Evolutionary conservation across 2,113 vertebrate genomes (phyloP).

Genomic region (Alligator mississippiensis): DNA sequence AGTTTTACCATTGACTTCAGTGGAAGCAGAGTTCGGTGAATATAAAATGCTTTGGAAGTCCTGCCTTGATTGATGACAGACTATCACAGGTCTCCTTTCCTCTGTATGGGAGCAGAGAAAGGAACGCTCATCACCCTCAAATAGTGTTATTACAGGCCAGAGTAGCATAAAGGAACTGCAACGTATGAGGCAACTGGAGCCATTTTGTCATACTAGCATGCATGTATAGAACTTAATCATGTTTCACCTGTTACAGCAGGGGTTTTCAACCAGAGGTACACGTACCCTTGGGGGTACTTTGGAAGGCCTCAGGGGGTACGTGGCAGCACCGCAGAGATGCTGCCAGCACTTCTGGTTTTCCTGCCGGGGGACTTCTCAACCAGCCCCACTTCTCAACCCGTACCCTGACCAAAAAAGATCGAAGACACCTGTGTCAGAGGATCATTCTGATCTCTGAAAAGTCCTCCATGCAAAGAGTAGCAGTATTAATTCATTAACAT

Average conservation of each 20-base stretch:
- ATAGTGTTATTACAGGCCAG: not conserved
- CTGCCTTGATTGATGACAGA: not conserved
- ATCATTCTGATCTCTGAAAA: not conserved
- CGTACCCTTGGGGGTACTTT: too few relatives aligned
- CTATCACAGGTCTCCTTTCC: not conserved
- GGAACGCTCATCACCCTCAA: not conserved
- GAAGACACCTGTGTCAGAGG: not conserved
- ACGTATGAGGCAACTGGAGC: not conserved
- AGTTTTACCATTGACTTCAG: not conserved
- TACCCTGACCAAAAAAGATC: too few relatives aligned
- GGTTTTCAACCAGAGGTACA: too few relatives aligned
- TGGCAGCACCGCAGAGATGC: too few relatives aligned
- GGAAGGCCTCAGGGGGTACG: too few relatives aligned
- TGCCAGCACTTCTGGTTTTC: too few relatives aligned
- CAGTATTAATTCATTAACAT: not conserved
- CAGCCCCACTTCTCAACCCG: too few relatives aligned
- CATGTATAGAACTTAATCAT: not conserved
- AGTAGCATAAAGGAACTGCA: not conserved
- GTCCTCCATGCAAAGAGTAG: not conserved
- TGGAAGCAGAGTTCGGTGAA: not conserved
- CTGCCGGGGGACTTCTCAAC: too few relatives aligned
- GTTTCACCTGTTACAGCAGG: not conserved
- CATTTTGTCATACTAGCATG: not conserved
- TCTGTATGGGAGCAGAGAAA: not conserved
- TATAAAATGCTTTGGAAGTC: not conserved